A percentile compares a stretch with the other conserved stretches of the same genome.
These are phyloP conservation scores for Caenorhabditis sp. DNA, from an alignment of 2,888 invertebrate species.

Conservation along the genomic window DNA sequence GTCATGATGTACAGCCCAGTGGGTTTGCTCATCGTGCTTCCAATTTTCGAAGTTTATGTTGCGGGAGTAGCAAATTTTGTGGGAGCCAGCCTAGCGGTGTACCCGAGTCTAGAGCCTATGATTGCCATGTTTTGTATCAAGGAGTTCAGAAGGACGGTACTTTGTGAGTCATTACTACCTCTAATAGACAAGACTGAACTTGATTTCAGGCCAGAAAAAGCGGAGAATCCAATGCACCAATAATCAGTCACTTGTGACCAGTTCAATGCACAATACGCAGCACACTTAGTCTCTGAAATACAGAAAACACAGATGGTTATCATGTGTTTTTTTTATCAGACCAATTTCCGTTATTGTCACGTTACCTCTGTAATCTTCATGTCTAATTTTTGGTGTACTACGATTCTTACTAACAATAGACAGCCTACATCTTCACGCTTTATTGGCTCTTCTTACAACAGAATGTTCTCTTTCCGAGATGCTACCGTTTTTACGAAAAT, in stretches of 20 bases:
- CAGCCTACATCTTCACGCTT: no score
- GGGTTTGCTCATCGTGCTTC: constrained; percentile 10
- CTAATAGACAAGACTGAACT: not conserved
- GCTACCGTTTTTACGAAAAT: not conserved
- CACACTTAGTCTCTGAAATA: no score
- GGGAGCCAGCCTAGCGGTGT: constrained; percentile 16
- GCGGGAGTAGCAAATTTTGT: constrained; percentile 25
- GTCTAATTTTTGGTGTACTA: no score
- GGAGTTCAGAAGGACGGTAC: constrained; percentile 32
- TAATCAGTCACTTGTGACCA: no score
- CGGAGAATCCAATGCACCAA: not conserved
- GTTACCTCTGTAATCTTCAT: no score
- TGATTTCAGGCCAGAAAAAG: not conserved
- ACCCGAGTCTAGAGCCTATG: constrained; percentile 41
- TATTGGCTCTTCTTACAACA: no score
- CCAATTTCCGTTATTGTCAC: no score
- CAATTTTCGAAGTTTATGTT: constrained; percentile 33
- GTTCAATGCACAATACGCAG: no score
- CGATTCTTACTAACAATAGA: no score
- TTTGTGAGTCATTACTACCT: constrained; percentile 7
- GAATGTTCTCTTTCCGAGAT: no score
- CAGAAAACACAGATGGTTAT: no score
- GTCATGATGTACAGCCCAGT: constrained; percentile 49
- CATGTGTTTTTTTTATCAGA: no score
- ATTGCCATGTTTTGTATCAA: constrained; percentile 45